A percentile compares a stretch with the other conserved stretches of the same genome.
phyloP scores from a whole-genome alignment of 2,888 invertebrate species.

The Brachyptera risi region DNA sequence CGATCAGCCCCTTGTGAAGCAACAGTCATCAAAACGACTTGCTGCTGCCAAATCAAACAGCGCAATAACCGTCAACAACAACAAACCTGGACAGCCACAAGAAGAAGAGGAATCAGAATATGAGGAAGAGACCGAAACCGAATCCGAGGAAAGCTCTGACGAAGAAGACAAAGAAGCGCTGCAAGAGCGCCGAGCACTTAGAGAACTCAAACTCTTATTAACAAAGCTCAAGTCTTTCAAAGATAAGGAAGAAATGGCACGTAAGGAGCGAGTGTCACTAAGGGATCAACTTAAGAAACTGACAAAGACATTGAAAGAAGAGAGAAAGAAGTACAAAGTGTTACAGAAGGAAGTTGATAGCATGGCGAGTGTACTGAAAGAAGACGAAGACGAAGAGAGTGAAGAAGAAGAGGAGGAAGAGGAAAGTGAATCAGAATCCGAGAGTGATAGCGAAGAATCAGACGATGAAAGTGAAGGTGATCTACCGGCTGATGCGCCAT shows the following conservation, averaged over 20 bases:
- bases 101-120: constrained; percentile 55
- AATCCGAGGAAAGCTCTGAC: constrained; percentile 56
- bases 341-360: constrained; percentile 86
- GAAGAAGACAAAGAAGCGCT: constrained; percentile 40
- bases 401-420: constrained; percentile 55
- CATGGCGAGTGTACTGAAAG: constrained; percentile 85
- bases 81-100: constrained; percentile 30
- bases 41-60: constrained; percentile 35
- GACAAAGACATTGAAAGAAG: constrained; percentile 63
- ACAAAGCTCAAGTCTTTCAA: constrained; percentile 46
- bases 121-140: constrained; percentile 59
- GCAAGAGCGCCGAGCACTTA: constrained; percentile 53
- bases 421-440: constrained; percentile 46
- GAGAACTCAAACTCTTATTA: constrained; percentile 64
- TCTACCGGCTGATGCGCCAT: constrained; percentile 59
- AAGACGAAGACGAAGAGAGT: constrained; percentile 47
- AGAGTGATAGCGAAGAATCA: constrained; percentile 62
- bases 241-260: constrained; percentile 48
- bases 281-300: constrained; percentile 80
- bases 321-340: constrained; percentile 76
- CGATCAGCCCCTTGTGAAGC: constrained; percentile 35
- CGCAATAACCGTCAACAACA: constrained; percentile 29
- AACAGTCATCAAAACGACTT: constrained; percentile 38
- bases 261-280: constrained; percentile 71
- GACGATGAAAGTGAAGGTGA: constrained; percentile 63